phyloP scores from a whole-genome alignment of 1,140 invertebrate species.

The Drosophila pandora region DNA sequence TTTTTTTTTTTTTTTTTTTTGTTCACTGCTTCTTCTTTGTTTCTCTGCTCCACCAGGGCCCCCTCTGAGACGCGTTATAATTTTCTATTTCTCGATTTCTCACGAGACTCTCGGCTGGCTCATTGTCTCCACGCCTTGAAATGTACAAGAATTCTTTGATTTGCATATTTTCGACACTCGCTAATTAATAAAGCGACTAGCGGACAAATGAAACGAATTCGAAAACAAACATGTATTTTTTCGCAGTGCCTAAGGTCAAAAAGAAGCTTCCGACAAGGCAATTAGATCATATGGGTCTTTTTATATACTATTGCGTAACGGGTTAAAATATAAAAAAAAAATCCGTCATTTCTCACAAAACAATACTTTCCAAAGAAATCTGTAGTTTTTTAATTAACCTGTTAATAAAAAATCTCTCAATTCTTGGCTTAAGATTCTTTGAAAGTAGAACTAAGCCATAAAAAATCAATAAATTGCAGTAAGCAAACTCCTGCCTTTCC shows the following conservation, averaged over 20 bases:
- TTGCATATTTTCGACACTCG: conserved; percentile 80
- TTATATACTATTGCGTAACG: conserved; percentile 21
- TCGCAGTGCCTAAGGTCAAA: conserved; percentile 41
- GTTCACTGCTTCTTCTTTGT: conserved; percentile 32
- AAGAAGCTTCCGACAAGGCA: conserved; percentile 39
- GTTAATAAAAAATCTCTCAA: conserved; percentile 4
- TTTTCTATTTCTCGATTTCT: conserved; percentile 69
- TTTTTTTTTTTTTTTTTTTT: conserved; percentile 25
- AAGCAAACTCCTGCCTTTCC: conserved; percentile 38
- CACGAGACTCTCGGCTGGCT: conserved; percentile 38
- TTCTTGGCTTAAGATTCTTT: conserved; percentile 8
- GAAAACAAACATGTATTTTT: conserved; percentile 16
- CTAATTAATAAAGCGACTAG: conserved; percentile 71
- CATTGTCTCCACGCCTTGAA: conserved; percentile 31
- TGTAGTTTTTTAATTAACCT: not conserved
- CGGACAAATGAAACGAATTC: conserved; percentile 27
- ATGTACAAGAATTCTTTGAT: conserved; percentile 46
- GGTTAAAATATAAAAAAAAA: not conserved
- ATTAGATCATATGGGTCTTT: conserved; percentile 45
- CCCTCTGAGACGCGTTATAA: conserved; percentile 59
- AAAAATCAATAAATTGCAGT: conserved; percentile 37
- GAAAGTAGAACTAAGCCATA: conserved; percentile 31
- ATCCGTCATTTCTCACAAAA: too few species aligned
- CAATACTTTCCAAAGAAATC: too few species aligned
- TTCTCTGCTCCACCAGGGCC: conserved; percentile 8